Evolutionary conservation across 2,888 invertebrate species (phyloP).

Genomic region (Plagodis dolabraria): DNA sequence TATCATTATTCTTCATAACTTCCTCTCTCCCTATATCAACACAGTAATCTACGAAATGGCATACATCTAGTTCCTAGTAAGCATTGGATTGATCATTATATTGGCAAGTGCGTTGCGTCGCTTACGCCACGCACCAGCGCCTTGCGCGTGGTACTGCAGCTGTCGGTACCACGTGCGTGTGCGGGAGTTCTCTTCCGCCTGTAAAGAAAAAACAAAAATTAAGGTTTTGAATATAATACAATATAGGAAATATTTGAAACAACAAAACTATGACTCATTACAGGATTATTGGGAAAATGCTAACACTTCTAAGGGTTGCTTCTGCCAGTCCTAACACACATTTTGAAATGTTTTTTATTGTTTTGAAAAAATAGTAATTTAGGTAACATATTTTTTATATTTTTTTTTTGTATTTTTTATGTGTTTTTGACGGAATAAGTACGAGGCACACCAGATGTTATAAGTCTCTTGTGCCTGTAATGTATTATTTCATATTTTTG

Average conservation of each 20-base stretch:
- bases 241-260: neutral
- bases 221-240: neutral
- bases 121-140: conserved; percentile 96
- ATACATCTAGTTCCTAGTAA: conserved; percentile 72
- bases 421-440: no score
- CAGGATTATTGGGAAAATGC: neutral
- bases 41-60: conserved; percentile 9
- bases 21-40: no score
- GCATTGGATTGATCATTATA: conserved; percentile 97
- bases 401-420: no score
- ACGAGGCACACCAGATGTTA: no score
- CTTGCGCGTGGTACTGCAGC: conserved; percentile 95
- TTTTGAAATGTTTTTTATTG: no score
- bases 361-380: no score
- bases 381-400: no score
- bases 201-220: conserved; percentile 50
- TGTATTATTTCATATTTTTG: no score
- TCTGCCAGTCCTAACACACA: no score
- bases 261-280: neutral
- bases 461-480: no score
- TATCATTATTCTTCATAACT: no score
- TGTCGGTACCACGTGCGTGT: conserved; percentile 96
- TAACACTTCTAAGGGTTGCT: no score
- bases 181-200: conserved; percentile 95
- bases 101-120: conserved; percentile 97